Evolutionary conservation across 2,797 vertebrate species (phyloP).

Genomic region (Danio kyathit): DNA sequence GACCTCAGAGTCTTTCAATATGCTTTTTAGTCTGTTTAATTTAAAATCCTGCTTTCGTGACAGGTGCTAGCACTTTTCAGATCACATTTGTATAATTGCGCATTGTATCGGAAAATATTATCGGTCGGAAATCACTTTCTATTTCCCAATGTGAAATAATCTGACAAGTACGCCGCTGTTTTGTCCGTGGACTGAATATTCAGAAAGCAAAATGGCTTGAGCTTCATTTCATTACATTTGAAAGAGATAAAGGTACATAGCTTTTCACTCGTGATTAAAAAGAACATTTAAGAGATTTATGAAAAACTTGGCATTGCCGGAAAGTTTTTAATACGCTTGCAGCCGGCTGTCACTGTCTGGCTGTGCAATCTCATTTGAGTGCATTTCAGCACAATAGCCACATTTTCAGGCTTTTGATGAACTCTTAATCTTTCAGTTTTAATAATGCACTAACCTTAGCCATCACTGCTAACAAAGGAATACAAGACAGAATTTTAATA

Average conservation of each 20-base stretch:
- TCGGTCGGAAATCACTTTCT: conserved; percentile 15
- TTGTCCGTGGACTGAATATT: neutral
- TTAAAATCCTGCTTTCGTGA: neutral
- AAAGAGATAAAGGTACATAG: conserved; percentile 72
- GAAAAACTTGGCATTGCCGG: conserved; percentile 61
- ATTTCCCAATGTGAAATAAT: neutral
- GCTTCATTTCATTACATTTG: conserved; percentile 63
- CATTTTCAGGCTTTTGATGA: conserved; percentile 53
- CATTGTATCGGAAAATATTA: conserved; percentile 1
- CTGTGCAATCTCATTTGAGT: conserved; percentile 52
- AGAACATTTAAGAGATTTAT: conserved; percentile 69
- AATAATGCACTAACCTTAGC: conserved; percentile 64
- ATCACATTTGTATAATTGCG: neutral
- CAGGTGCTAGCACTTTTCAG: neutral
- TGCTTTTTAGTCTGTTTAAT: neutral
- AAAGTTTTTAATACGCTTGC: conserved; percentile 69
- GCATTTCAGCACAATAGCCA: conserved; percentile 45
- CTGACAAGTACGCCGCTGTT: conserved; percentile 15
- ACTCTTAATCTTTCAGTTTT: conserved; percentile 59
- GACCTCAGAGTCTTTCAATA: neutral
- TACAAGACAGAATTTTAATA: conserved; percentile 55
- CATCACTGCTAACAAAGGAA: conserved; percentile 51
- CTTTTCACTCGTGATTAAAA: conserved; percentile 72
- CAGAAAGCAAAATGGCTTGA: conserved; percentile 57
- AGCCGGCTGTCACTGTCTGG: conserved; percentile 60